Base-by-base conservation (phyloP, 2,888 invertebrate genomes). In the Odontocolon sp. region DNA sequence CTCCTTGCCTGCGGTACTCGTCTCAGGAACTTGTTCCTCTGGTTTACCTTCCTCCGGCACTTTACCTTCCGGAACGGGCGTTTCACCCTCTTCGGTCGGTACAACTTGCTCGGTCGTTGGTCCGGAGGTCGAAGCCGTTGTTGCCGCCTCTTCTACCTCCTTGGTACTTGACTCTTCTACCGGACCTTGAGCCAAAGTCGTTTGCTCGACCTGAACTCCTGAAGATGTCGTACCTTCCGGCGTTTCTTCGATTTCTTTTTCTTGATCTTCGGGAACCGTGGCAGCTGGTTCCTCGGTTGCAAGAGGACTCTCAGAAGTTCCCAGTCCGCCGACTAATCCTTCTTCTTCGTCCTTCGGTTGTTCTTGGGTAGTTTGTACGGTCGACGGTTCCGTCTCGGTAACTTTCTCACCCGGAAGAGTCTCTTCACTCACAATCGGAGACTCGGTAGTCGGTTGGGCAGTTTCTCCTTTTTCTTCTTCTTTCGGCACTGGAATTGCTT, bases 201-300 rank as follows among this genome's bases (percentile, higher is more conserved):
- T 42, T 61, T 71, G 69, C 5, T 78, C 73, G 54, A 80, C 75
- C 31, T 70, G 33, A 2, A n/a, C n/a, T 38, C 64, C 78, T 2
- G 56, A 42, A 5, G 23, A 16, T 31, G 33, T 50, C 5, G 64
- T 26, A 8, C 26, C 33, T 59, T 68, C 68, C 23, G 67, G 70
- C n/a, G 9, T 21, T 14, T 70, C 23, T 66, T 70, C 31, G 38
- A 40, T 45, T 72, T 52, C 21, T 23, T 36, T 59, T 57, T 57
- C 36, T 52, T 52, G 38, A 11, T 38, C 26, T 11, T 14, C 26
- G 14, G 54, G 26, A 33, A 40, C 42, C 9, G 5, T 9, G 9
- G 31, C 3, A 2, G 59, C 47, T 38, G 45, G 50, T 14, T 59
- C 33, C 33, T 67, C 52, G 9, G n/a, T n/a, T n/a, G n/a, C n/a